phyloP scores from a whole-genome alignment of 1,140 invertebrate genomes.

The Atopsyche davidsoni region DNA sequence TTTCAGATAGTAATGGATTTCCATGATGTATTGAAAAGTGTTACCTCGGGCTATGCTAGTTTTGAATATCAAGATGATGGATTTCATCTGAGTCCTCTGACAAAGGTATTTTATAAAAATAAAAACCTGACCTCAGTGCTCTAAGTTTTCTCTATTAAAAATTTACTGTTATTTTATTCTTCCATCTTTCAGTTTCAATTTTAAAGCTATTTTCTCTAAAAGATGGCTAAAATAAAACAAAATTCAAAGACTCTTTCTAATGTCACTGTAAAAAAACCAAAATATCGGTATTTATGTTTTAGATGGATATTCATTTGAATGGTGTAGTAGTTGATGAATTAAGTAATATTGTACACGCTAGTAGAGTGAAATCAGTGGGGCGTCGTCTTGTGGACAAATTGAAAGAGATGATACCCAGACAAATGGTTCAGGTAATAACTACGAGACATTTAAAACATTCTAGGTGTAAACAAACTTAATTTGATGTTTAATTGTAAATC shows the following conservation, averaged over 20 bases:
- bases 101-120: conserved; percentile 54
- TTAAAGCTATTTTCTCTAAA: too few relatives aligned
- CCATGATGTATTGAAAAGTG: conserved; percentile 84
- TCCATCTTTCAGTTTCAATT: too few relatives aligned
- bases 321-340: conserved; percentile 80
- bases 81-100: conserved; percentile 65
- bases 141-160: conserved; percentile 7
- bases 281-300: conserved; percentile 41
- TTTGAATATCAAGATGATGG: conserved; percentile 96
- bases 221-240: too few relatives aligned
- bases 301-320: conserved; percentile 80
- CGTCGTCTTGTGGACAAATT: conserved; percentile 69
- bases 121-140: too few relatives aligned
- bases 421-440: conserved; percentile 61
- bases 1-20: conserved; percentile 80
- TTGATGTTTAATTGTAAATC: not conserved
- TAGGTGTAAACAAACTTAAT: too few relatives aligned
- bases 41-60: conserved; percentile 91
- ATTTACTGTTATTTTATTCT: too few relatives aligned
- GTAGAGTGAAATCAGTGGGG: conserved; percentile 61
- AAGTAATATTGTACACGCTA: conserved; percentile 71
- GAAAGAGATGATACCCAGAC: conserved; percentile 83
- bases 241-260: too few relatives aligned
- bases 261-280: too few relatives aligned
- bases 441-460: too few relatives aligned